Base-by-base conservation (phyloP, 2,888 invertebrate genomes). In the Nomada lathburiana region DNA sequence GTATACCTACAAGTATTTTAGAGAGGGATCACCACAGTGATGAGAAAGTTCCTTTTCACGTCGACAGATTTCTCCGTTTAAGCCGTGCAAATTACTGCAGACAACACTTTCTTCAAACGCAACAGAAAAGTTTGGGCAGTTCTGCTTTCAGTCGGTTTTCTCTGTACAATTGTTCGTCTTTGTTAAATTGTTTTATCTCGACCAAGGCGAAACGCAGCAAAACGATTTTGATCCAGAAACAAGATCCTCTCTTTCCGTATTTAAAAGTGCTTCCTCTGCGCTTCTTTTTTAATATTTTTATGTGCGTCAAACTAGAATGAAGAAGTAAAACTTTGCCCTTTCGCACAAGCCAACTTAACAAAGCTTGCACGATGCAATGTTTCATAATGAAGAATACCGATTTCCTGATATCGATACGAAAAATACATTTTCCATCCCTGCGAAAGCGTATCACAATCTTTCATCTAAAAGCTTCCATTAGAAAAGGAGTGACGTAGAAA, bases 51-150 rank as follows among this genome's bases (percentile, higher is more conserved):
- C 20, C 36, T 52, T 20, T 16, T 36, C 3, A 47, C 18, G 3
- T 50, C 5, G 3, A 18, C 13, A 20, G 26, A 44, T 20, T 36
- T 42, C 50, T 18, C 18, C 4, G 47, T 62, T 36, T 71, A 42
- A 60, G 11, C 50, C n/a, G 23, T 23, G 70, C 20, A 18, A 70
- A 70, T 60, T 36, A 60, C 55, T 71, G 10, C 11, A 3, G 7
- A 52, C 47, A 55, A 68, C 53, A 55, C 67, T 68, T 63, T 26
- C 78, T 67, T 50, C 4, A 55, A 78, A 75, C 23, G 47, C 23
- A 63, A 42, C 53, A 44, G n/a, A 1, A 55, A 63, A 50, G 67
- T 78, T 63, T n/a, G 62, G 62, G 11, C 26, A 53, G 23, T n/a
- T 16, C 18, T n/a, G n/a, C 50, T 67, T 68, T 55, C 16, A 20